Base-by-base conservation (phyloP, 2,113 vertebrate species). In the Hylia prasina region DNA sequence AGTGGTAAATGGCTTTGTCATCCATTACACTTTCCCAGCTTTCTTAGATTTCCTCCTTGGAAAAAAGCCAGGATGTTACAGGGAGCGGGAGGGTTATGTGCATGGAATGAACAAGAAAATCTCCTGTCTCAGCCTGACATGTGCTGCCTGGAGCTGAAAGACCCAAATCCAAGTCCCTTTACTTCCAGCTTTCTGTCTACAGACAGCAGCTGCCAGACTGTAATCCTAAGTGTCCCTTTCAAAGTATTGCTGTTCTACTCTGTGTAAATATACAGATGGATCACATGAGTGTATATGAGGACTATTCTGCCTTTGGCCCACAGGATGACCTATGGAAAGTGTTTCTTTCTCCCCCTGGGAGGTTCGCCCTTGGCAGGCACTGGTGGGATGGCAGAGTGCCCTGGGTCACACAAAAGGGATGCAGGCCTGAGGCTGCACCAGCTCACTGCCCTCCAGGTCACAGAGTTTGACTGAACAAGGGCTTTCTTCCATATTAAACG, bases 1-100 rank as follows among this genome's bases (percentile, higher is more conserved):
- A 66, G 73, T 84, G 61, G 93, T 94, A 95, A 94, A 89, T 56
- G 89, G 77, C 69, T 94, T 91, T 96, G 80, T 82, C 93, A 94
- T 84, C 83, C 80, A 94, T 84, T 89, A 94, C 28, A 40, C 50
- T 94, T 89, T 68, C 57, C 80, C 86, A 94, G 60, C 56, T 95
- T 96, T 92, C 94, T 94, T 87, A 92, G 91, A 91, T 91, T 91
- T 93, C 83, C 25, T 91, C n/a, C 33, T 73, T 95, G 95, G 91
- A 92, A 92, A 9, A 57, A 75, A 88, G 86, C 94, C 89, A 93
- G 80, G 54, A 53, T 0, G 2, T 70, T 79, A 82, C 0, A 0
- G 68, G 58, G 63, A 91, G 69, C 2, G 0, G 50, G 51, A 91
- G 19, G 27, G 44, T 50, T 81, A 77, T 75, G 68, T 47, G 56